Base-by-base conservation (phyloP, 2,888 invertebrate genomes). In the Palloptera scutellata region DNA sequence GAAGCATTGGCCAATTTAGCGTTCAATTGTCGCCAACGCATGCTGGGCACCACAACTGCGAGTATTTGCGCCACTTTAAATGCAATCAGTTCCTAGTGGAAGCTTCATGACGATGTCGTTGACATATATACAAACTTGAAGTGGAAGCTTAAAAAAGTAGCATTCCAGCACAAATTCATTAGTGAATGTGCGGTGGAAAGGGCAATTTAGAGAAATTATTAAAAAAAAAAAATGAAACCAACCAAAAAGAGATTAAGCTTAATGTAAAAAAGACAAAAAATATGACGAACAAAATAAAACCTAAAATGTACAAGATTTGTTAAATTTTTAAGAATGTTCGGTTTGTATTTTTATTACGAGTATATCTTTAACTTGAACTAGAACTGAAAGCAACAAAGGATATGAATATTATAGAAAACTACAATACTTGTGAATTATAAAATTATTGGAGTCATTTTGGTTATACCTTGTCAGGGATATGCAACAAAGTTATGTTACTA, bases 1-100 rank as follows among this genome's bases (percentile, higher is more conserved):
- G 91, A 92, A 71, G 91, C 92, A 0, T 84, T 92, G 9, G 91
- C 92, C 1, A 88, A 89, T 63, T 83, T 92, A 70, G 91, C 91
- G 1, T 85, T 87, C 40, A 84, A 85, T 72, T 84, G 80, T 70
- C 76, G 83, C 42, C 83, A 82, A 69, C 79, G 82, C 63, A 78
- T 83, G 75, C 72, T 82, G 60, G 79, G 82, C 63, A 69, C 76
- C 15, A 68, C 73, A 64, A 45, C 74, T 41, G 57, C 70, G 45
- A 45, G 41, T 42, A 69, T 58, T 48, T 48, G 57, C 5, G 48
- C 64, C 40, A 60, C 67, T 42, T 54, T 70, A 60, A 73, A 74
- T 68, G 74, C 78, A 54, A 79, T 81, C 55, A 81, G 77, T 74
- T 81, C 81, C 66, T 81, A 73, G 70, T 45, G n/a, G 15, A 40